phyloP scores from a whole-genome alignment of 2,888 invertebrate genomes.

The Mechanitis mazaeus region DNA sequence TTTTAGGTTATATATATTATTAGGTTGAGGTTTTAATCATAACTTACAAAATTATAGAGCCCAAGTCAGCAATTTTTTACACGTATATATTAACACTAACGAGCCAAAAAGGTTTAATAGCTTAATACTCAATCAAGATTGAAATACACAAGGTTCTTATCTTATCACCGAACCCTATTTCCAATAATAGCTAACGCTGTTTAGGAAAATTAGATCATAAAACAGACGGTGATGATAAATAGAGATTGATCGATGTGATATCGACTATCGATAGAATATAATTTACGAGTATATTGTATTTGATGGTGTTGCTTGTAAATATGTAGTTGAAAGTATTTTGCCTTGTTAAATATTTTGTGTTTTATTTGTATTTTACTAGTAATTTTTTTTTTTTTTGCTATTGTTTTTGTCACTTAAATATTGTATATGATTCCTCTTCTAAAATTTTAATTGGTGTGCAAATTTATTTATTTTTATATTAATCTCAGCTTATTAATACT shows the following conservation, averaged over 20 bases:
- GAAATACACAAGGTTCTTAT: conserved; percentile 35
- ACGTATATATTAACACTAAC: background rate
- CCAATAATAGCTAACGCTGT: conserved; percentile 45
- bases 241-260: conserved; percentile 47
- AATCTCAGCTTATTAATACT: background rate
- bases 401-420: too few species aligned
- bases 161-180: conserved; percentile 52
- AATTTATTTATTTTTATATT: background rate
- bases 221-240: conserved; percentile 43
- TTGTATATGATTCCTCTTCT: too few species aligned
- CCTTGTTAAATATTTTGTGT: background rate
- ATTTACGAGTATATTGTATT: conserved; percentile 15
- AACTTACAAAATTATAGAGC: background rate
- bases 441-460: too few species aligned
- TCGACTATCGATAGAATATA: conserved; percentile 36
- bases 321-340: conserved; percentile 16
- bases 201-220: conserved; percentile 45
- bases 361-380: too few species aligned
- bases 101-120: conserved; percentile 19
- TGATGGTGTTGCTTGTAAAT: background rate
- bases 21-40: background rate
- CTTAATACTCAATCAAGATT: conserved; percentile 21
- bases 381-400: too few species aligned
- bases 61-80: background rate
- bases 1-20: too few species aligned